Percentiles rank a stretch among this genome's conserved stretches.
Evolutionary conservation across 2,888 invertebrate genomes (phyloP).

Genomic region (Sialis lutaria): DNA sequence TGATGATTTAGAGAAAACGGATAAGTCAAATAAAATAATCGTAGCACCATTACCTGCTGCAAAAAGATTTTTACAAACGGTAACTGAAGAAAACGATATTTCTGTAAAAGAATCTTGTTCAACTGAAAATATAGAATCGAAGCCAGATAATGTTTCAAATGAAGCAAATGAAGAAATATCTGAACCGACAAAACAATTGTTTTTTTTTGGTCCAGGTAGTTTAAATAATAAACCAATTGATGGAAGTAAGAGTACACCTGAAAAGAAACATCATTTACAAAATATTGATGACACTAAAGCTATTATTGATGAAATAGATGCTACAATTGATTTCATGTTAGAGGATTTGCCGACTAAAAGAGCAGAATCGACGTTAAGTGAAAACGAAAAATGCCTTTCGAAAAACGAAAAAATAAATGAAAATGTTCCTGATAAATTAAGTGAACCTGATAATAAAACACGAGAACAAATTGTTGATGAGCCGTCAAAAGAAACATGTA

Average conservation of each 20-base stretch:
- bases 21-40: neutral
- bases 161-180: constrained; percentile 2
- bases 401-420: too few relatives aligned
- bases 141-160: constrained; percentile 3
- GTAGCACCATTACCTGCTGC: constrained; percentile 11
- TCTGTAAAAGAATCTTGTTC: neutral
- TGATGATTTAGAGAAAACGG: neutral
- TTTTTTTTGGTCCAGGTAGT: constrained; percentile 31
- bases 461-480: too few relatives aligned
- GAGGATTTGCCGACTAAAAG: neutral
- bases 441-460: too few relatives aligned
- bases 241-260: neutral
- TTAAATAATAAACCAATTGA: constrained; percentile 23
- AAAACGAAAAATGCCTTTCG: too few relatives aligned
- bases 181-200: constrained; percentile 8
- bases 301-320: neutral
- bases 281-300: constrained; percentile 2
- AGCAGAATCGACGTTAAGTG: too few relatives aligned
- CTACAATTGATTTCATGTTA: neutral
- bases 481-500: too few relatives aligned
- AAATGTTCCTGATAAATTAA: too few relatives aligned
- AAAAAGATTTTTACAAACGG: constrained; percentile 11
- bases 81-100: constrained; percentile 7
- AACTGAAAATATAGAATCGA: constrained; percentile 4
- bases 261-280: constrained; percentile 1